Percentiles rank a stretch among this genome's conserved stretches.
These are phyloP conservation scores for Anthopleura sola DNA, from an alignment of 64 coral and sea anemone genomes.

Conservation along the genomic window DNA sequence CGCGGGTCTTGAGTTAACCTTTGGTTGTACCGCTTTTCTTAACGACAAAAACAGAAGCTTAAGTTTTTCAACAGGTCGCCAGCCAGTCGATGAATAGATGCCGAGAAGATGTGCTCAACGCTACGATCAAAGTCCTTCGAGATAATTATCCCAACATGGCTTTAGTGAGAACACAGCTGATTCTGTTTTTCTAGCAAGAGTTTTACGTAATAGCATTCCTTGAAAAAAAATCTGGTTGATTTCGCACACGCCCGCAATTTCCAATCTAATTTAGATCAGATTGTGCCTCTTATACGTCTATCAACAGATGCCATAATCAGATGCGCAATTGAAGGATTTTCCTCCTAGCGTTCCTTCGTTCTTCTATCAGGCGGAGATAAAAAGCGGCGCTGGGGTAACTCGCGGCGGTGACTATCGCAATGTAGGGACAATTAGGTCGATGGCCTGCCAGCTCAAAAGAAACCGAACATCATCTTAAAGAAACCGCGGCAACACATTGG, in stretches of 20 bases:
- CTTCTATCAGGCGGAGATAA: not conserved
- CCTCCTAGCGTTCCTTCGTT: not conserved
- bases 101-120: not conserved
- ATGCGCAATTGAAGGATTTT: not conserved
- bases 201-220: not conserved
- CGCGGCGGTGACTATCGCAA: not conserved
- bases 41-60: conserved; percentile 16
- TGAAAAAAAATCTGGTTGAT: not conserved
- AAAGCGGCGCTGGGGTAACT: not conserved
- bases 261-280: not conserved
- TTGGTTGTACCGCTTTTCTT: conserved; percentile 10
- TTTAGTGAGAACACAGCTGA: not conserved
- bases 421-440: not conserved
- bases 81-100: not conserved
- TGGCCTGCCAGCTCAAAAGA: not conserved
- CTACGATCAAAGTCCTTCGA: not conserved
- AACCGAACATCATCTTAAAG: not conserved
- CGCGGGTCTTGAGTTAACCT: not conserved
- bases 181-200: not conserved
- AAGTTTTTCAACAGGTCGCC: not conserved
- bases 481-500: not conserved
- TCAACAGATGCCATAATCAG: not conserved
- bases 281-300: not conserved
- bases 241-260: not conserved
- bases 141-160: not conserved